Conservation (phyloP, 2,888 invertebrate species). For the Spodoptera picta region DNA sequence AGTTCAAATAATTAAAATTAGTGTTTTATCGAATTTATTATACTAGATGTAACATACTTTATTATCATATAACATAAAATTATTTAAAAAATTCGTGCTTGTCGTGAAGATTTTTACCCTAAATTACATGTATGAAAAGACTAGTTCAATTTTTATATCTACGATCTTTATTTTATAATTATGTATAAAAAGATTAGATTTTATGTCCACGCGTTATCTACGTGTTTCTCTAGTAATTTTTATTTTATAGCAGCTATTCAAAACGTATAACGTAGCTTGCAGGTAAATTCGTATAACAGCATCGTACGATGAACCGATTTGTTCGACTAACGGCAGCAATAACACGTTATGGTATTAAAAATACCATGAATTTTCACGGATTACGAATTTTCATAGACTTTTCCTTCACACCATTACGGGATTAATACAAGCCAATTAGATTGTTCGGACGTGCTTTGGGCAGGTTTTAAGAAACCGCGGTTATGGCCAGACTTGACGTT, state of each 20-base stretch:
- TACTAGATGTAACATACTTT: too few species aligned
- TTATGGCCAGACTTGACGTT: conserved; percentile 50
- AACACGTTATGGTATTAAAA: conserved; percentile 15
- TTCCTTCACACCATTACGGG: conserved; percentile 50
- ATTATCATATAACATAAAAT: too few species aligned
- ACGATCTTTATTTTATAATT: too few species aligned
- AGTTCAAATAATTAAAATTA: too few species aligned
- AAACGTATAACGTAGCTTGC: too few species aligned
- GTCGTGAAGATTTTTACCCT: too few species aligned
- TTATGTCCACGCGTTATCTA: too few species aligned
- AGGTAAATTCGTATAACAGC: too few species aligned
- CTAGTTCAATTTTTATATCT: too few species aligned
- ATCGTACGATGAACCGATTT: background rate
- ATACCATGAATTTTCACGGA: conserved; percentile 39
- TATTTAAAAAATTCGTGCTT: too few species aligned
- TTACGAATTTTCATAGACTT: conserved; percentile 47
- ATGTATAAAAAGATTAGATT: too few species aligned
- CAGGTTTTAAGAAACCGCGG: conserved; percentile 52
- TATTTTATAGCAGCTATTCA: background rate
- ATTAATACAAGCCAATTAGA: conserved; percentile 59
- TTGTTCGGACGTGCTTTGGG: conserved; percentile 57
- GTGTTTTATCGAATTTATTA: background rate
- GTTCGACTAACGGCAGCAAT: background rate
- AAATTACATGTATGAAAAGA: too few species aligned
- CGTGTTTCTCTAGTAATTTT: background rate